phyloP scores from a whole-genome alignment of 2,113 vertebrate genomes.

The Benitochromis conjunctus region DNA sequence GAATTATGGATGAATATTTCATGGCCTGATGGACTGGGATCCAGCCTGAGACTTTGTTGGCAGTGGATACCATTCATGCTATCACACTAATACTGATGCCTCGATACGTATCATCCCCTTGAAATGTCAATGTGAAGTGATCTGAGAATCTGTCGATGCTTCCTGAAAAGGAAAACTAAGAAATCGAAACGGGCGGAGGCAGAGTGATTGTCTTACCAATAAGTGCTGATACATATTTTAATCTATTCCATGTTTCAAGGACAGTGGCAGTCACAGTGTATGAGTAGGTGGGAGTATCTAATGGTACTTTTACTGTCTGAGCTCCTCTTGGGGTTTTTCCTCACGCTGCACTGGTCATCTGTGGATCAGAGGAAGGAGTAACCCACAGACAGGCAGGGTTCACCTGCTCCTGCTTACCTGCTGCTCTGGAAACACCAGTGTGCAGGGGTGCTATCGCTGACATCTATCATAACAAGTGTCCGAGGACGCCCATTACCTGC shows the following conservation, averaged over 20 bases:
- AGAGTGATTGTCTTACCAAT: slow-evolving; percentile 65
- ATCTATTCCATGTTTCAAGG: slow-evolving; percentile 44
- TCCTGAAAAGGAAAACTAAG: slow-evolving; percentile 58
- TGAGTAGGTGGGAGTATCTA: not conserved
- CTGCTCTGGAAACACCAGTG: not conserved
- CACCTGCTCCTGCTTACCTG: not conserved
- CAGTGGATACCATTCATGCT: slow-evolving; percentile 42
- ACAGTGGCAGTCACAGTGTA: slow-evolving; percentile 8
- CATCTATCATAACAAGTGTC: slow-evolving; percentile 39
- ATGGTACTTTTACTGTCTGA: not conserved
- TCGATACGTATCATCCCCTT: slow-evolving; percentile 41
- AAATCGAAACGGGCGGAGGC: slow-evolving; percentile 46
- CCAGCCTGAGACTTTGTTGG: slow-evolving; percentile 29
- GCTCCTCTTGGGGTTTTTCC: not conserved
- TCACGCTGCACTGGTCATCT: not conserved
- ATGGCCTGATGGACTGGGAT: slow-evolving; percentile 52
- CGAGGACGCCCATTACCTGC: slow-evolving; percentile 1
- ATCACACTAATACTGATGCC: slow-evolving; percentile 30
- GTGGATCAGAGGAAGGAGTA: not conserved
- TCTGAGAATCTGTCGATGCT: slow-evolving; percentile 54
- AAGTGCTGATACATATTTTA: slow-evolving; percentile 65
- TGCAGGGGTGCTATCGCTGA: slow-evolving; percentile 18
- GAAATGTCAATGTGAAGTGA: slow-evolving; percentile 59
- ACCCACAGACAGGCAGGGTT: not conserved
- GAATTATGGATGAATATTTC: slow-evolving; percentile 67